phyloP scores from a whole-genome alignment of 2,113 vertebrate genomes.

The Centrocercus urophasianus region DNA sequence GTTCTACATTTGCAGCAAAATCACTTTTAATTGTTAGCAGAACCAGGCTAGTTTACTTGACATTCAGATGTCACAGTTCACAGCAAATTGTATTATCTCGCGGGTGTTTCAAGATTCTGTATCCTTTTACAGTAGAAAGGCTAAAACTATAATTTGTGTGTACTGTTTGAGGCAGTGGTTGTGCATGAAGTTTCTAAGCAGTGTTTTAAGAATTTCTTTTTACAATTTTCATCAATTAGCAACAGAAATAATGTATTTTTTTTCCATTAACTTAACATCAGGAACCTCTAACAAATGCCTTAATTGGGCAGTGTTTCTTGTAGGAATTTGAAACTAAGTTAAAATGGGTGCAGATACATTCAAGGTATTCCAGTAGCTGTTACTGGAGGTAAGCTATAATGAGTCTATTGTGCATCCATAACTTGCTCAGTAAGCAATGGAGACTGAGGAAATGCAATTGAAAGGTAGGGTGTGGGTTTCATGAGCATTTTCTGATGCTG shows the following conservation, averaged over 20 bases:
- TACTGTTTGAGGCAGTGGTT: neutral
- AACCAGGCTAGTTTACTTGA: neutral
- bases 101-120: neutral
- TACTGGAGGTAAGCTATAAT: neutral
- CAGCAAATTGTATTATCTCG: neutral
- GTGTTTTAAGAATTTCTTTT: constrained; percentile 9
- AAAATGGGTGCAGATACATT: constrained; percentile 36
- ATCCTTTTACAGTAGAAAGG: neutral
- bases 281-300: constrained; percentile 47
- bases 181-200: neutral
- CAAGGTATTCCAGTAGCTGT: neutral
- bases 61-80: neutral
- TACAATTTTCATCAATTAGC: constrained; percentile 13
- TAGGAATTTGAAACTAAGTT: constrained; percentile 50
- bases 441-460: neutral
- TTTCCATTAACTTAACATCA: constrained; percentile 50
- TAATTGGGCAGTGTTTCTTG: constrained; percentile 59
- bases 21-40: neutral
- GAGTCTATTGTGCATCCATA: neutral
- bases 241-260: constrained; percentile 49
- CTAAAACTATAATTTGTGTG: neutral
- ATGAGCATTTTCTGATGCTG: neutral
- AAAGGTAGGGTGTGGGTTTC: neutral
- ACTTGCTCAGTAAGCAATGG: neutral
- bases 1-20: neutral